Base-by-base conservation (phyloP, 2,113 vertebrate genomes). In the Nerophis lumbriciformis region DNA sequence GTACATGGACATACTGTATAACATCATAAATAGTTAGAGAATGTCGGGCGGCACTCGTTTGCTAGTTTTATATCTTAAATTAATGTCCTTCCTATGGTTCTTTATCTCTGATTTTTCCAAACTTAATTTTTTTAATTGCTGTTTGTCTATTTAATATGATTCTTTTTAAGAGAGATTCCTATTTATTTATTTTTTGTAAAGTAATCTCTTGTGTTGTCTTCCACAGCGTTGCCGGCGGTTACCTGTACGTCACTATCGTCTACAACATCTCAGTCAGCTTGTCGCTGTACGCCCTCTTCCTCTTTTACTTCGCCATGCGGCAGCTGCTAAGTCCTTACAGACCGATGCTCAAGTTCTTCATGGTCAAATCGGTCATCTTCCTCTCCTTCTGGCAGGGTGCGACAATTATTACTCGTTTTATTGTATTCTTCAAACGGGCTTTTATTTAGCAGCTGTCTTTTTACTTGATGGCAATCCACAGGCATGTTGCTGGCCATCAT, bases 301-400 rank as follows among this genome's bases (percentile, higher is more conserved):
- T 98, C 61, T 98, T 98, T 83, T 98, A 97, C 87, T 98, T 98
- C 0, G 84, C 94, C 84, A 95, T 93, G 8, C 88, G 92, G 21
- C 92, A 95, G 73, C 92, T 98, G 55, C 94, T 99, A 56, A 94
- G 91, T 73, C 93, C 96, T 14, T 99, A 96, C 80, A 94, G 93
- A 73, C 96, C 96, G 0, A 88, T 97, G 85, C 94, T 98, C 83
- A 99, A 99, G 86, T 99, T 99, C 88, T 89, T 98, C 87, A 98
- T 95, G 94, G 94, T 99, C 85, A 99, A 99, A 81, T 98, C 95
- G 0, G 94, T 99, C 85, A 97, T 99, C 86, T 98, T 99, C 76
- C 92, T 98, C 69, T 99, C 96, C 73, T 99, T 99, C 88, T 98
- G 96, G 96, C 96, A 98, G 87, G 96, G 96, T 99, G 63, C 0